A percentile compares a stretch with the other conserved stretches of the same genome.
Evolutionary conservation across 2,797 vertebrate genomes (phyloP).

Genomic region (Tauraco hartlaubi): DNA sequence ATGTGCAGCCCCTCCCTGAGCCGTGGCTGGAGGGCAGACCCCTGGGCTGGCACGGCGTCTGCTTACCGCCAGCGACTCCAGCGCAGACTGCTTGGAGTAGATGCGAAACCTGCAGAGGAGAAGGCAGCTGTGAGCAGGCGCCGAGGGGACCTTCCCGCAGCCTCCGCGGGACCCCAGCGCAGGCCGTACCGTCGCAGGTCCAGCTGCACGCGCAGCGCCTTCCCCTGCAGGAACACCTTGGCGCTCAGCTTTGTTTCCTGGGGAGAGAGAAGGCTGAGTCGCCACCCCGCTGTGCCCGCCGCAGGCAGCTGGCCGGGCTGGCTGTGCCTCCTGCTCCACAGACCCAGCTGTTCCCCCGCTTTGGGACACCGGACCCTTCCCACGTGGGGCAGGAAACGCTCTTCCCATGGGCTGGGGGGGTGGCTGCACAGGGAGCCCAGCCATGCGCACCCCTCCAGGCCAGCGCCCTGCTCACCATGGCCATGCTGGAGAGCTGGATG

Average conservation of each 20-base stretch:
- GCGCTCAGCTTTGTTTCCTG: constrained; percentile 83
- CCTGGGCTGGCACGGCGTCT: accelerated
- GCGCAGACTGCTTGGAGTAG: constrained; percentile 92
- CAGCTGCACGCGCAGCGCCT: constrained; percentile 85
- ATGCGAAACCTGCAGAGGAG: constrained; percentile 89
- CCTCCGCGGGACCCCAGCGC: accelerated
- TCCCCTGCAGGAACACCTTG: constrained; percentile 89
- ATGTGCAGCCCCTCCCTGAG: neutral
- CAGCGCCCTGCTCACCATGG: constrained; percentile 82
- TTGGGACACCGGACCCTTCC: accelerated
- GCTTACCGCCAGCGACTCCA: constrained; percentile 94
- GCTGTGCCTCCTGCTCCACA: neutral
- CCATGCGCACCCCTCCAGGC: accelerated
- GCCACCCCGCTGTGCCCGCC: accelerated
- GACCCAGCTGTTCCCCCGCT: neutral
- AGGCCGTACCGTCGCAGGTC: constrained; percentile 88
- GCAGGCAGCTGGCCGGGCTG: neutral
- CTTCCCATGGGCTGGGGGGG: accelerated
- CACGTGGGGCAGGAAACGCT: accelerated
- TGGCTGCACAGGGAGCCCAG: neutral
- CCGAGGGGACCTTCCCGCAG: accelerated
- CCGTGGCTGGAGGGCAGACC: no score
- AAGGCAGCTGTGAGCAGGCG: accelerated
- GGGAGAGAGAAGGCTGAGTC: neutral
- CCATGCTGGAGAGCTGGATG: constrained; percentile 92